Evolutionary conservation across 37 sponge, comb jelly and placozoan genomes (phyloP).

Genomic region (Bolinopsis microptera): DNA sequence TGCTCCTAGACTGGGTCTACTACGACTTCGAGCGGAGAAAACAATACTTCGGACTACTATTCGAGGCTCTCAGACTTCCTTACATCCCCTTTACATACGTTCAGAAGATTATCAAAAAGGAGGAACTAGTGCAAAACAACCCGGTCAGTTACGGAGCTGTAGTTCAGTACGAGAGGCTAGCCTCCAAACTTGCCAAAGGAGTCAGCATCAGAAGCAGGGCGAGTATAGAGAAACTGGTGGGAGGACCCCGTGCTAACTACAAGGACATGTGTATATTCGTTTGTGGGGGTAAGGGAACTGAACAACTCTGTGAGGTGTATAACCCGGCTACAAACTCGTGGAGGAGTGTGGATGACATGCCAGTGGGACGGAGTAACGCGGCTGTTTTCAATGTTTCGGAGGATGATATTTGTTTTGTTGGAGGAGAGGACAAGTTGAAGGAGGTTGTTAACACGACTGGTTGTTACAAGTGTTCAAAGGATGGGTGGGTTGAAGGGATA

Average conservation of each 20-base stretch:
- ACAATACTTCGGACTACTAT: slow-evolving; percentile 10
- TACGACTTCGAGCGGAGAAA: slow-evolving; percentile 37
- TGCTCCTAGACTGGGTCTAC: slow-evolving; percentile 56
- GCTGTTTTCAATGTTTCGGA: background rate
- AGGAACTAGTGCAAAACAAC: slow-evolving; percentile 2
- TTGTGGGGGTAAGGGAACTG: slow-evolving; percentile 54
- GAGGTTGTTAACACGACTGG: background rate
- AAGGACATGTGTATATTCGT: background rate
- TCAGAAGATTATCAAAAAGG: slow-evolving; percentile 10
- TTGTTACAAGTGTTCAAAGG: background rate
- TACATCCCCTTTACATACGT: slow-evolving; percentile 17
- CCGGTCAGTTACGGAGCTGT: slow-evolving; percentile 3
- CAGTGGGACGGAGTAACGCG: slow-evolving; percentile 27
- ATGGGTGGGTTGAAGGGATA: background rate
- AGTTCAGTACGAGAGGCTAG: background rate
- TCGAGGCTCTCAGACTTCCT: background rate
- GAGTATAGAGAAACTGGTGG: background rate
- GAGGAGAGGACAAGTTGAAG: slow-evolving; percentile 60
- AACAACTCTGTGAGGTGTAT: background rate
- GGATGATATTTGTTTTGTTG: slow-evolving; percentile 1
- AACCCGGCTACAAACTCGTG: slow-evolving; percentile 23
- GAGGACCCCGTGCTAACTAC: slow-evolving; percentile 35
- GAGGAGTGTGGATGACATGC: slow-evolving; percentile 6
- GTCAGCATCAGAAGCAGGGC: background rate
- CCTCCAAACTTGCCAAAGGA: background rate